Conservation (phyloP, 2,888 invertebrate genomes). For the Drosophila neutralis region DNA sequence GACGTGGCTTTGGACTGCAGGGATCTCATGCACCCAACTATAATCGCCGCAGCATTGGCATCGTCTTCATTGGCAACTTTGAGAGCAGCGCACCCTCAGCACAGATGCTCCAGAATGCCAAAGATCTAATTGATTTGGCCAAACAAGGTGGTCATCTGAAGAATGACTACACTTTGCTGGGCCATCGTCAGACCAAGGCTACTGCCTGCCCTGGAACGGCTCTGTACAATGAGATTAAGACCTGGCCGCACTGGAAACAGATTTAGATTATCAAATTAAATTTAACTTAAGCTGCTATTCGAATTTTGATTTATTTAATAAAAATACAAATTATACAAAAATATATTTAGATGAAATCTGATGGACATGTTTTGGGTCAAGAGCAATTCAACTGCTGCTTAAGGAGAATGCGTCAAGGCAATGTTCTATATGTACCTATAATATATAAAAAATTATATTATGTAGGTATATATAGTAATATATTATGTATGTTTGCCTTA, state of each 20-base stretch:
- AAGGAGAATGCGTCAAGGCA: background rate
- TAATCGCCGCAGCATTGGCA: conserved; percentile 89
- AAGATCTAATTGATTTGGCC: conserved; percentile 87
- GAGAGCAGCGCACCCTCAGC: conserved; percentile 86
- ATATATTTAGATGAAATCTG: background rate
- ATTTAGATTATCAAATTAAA: conserved; percentile 20
- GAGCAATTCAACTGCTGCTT: conserved; percentile 23
- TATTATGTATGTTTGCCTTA: conserved; percentile 11
- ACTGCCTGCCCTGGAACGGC: conserved; percentile 89
- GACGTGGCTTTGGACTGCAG: conserved; percentile 88
- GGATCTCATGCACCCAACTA: conserved; percentile 90
- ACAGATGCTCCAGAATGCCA: conserved; percentile 87
- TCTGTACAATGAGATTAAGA: conserved; percentile 87
- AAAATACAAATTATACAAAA: background rate
- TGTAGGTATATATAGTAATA: conserved; percentile 23
- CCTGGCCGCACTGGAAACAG: conserved; percentile 87
- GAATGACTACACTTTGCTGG: conserved; percentile 87
- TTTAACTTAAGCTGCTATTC: background rate
- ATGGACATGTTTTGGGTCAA: conserved; percentile 79
- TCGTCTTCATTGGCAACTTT: conserved; percentile 88
- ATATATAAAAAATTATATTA: conserved; percentile 9
- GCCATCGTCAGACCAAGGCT: conserved; percentile 87
- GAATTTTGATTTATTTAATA: background rate
- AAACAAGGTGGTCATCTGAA: conserved; percentile 87
- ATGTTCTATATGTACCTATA: conserved; percentile 29